Conservation (phyloP, 2,888 invertebrate genomes). For the Graphium colonna region DNA sequence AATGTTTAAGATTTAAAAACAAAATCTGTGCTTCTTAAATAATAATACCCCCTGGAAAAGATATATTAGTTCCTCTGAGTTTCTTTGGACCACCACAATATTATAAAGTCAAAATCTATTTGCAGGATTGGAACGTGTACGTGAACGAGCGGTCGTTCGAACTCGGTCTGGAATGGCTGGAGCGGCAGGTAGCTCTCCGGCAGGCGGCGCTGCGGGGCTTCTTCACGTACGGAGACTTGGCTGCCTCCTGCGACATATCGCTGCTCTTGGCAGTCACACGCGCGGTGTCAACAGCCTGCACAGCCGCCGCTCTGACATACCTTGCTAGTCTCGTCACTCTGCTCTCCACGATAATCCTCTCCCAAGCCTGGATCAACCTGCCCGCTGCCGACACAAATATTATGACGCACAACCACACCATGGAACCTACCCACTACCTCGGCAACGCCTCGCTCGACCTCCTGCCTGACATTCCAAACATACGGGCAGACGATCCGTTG, state of each 20-base stretch:
- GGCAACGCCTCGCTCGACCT: constrained; percentile 32
- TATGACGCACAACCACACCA: constrained; percentile 26
- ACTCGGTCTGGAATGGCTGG: constrained; percentile 83
- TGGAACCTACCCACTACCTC: constrained; percentile 23
- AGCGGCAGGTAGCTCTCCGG: constrained; percentile 85
- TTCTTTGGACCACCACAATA: too few relatives aligned
- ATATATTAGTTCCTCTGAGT: too few relatives aligned
- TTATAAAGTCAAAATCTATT: too few relatives aligned
- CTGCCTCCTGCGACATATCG: constrained; percentile 71
- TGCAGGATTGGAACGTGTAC: constrained; percentile 92
- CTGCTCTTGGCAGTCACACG: constrained; percentile 48
- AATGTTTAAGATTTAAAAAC: too few relatives aligned
- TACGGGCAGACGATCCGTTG: constrained; percentile 28
- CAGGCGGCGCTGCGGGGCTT: constrained; percentile 87
- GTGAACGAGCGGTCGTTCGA: constrained; percentile 89
- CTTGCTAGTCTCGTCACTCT: constrained; percentile 36
- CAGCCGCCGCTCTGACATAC: constrained; percentile 35
- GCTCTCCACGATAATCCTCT: constrained; percentile 41
- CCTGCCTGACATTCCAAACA: constrained; percentile 30
- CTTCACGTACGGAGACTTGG: constrained; percentile 90
- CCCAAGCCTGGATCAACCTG: constrained; percentile 31
- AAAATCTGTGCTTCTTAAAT: too few relatives aligned
- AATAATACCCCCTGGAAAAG: too few relatives aligned
- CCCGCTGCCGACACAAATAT: constrained; percentile 32
- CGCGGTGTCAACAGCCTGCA: constrained; percentile 28